Evolutionary conservation across 2,113 vertebrate genomes (phyloP).

Genomic region (Elaphurus davidianus): DNA sequence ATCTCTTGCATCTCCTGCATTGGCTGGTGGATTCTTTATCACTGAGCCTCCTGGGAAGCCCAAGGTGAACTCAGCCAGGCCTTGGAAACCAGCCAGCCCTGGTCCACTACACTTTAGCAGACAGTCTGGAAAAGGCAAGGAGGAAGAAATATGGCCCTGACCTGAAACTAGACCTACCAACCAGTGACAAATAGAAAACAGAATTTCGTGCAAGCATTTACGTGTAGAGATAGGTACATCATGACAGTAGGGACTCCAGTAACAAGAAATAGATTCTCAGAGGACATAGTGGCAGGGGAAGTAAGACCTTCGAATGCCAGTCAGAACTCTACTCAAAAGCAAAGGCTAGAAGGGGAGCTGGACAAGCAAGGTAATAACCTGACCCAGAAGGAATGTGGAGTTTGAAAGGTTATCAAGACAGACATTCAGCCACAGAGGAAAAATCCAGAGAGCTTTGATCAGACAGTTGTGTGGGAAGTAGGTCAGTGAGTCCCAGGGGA

Average conservation of each 20-base stretch:
- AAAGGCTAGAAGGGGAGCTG: neutral
- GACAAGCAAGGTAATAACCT: neutral
- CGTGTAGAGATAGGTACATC: neutral
- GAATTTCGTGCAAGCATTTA: neutral
- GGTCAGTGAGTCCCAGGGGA: neutral
- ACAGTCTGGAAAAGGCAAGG: neutral
- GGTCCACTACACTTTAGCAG: neutral
- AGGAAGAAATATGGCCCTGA: neutral
- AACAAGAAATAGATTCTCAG: neutral
- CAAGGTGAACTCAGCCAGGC: neutral
- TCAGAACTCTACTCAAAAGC: neutral
- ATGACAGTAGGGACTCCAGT: neutral
- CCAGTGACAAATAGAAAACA: neutral
- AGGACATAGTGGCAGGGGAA: neutral
- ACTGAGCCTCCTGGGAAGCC: neutral
- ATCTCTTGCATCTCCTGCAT: neutral
- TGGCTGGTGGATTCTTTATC: neutral
- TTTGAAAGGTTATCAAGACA: neutral
- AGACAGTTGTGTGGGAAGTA: neutral
- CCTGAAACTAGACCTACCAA: neutral
- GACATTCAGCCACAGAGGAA: neutral
- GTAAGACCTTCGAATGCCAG: neutral
- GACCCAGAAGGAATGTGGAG: neutral
- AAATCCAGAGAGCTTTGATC: neutral
- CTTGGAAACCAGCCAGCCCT: neutral